Conservation (phyloP, 2,888 invertebrate genomes). For the Hydropsyche betteni region DNA sequence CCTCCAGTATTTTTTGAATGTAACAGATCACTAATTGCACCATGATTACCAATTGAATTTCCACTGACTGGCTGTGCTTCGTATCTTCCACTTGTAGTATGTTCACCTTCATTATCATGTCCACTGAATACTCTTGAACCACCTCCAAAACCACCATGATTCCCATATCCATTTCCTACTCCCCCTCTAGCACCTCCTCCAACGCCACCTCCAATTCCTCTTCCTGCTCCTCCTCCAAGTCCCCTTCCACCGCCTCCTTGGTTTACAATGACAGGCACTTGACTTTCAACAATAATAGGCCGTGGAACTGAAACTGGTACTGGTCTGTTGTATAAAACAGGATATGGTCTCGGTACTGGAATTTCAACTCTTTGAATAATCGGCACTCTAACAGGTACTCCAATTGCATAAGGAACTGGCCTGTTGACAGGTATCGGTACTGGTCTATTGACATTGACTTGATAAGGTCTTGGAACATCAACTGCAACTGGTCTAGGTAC, state of each 20-base stretch:
- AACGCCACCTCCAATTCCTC: not conserved
- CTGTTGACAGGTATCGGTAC: slow-evolving; percentile 49
- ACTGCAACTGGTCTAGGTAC: slow-evolving; percentile 64
- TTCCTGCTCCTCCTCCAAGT: slow-evolving; percentile 31
- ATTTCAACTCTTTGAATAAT: slow-evolving; percentile 51
- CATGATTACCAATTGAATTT: slow-evolving; percentile 50
- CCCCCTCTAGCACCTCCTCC: slow-evolving; percentile 30
- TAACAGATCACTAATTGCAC: slow-evolving; percentile 38
- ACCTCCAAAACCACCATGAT: slow-evolving; percentile 53
- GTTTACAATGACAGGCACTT: slow-evolving; percentile 33
- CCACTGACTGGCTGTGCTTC: slow-evolving; percentile 39
- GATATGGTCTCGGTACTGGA: slow-evolving; percentile 49
- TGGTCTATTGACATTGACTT: slow-evolving; percentile 45
- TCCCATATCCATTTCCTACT: slow-evolving; percentile 17
- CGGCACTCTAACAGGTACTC: slow-evolving; percentile 51
- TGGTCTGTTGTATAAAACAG: slow-evolving; percentile 50
- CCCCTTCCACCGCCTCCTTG: slow-evolving; percentile 33
- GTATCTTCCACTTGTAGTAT: slow-evolving; percentile 3
- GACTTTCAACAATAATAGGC: slow-evolving; percentile 49
- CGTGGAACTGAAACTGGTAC: slow-evolving; percentile 48
- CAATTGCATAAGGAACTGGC: slow-evolving; percentile 51
- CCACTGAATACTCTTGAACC: not conserved
- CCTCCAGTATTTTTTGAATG: too few relatives aligned
- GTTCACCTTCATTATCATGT: slow-evolving; percentile 3
- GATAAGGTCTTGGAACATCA: slow-evolving; percentile 59